phyloP scores from a whole-genome alignment of 2,888 invertebrate species.

The Lycia hirtaria region DNA sequence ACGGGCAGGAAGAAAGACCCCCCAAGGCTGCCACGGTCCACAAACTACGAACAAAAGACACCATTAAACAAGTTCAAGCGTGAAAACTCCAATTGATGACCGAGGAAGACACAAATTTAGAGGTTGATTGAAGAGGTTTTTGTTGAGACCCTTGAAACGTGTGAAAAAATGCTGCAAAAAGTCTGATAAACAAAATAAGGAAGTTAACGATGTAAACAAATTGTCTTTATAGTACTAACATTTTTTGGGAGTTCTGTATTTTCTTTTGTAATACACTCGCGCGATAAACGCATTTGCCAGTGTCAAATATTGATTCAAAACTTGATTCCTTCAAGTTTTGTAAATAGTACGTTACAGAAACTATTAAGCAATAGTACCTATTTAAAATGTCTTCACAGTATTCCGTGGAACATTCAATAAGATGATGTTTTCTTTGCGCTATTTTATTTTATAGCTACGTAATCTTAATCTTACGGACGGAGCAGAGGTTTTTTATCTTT shows the following conservation, averaged over 20 bases:
- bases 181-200: constrained; percentile 30
- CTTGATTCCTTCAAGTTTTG: too few relatives aligned
- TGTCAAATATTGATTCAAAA: too few relatives aligned
- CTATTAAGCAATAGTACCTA: too few relatives aligned
- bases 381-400: too few relatives aligned
- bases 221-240: background rate
- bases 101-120: constrained; percentile 48
- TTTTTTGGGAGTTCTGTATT: background rate
- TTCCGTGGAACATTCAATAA: too few relatives aligned
- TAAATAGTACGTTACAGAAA: too few relatives aligned
- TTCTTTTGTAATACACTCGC: too few relatives aligned
- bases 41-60: constrained; percentile 47
- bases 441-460: too few relatives aligned
- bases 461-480: too few relatives aligned
- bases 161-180: constrained; percentile 26
- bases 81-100: constrained; percentile 41
- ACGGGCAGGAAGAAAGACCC: constrained; percentile 25
- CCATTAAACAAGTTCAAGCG: constrained; percentile 36
- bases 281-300: too few relatives aligned
- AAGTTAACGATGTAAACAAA: constrained; percentile 23
- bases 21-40: constrained; percentile 56
- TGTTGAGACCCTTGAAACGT: constrained; percentile 35
- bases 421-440: too few relatives aligned
- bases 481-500: too few relatives aligned
- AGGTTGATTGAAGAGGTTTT: constrained; percentile 48